Conservation (phyloP, 2,888 invertebrate species). For the Clanis bilineata region DNA sequence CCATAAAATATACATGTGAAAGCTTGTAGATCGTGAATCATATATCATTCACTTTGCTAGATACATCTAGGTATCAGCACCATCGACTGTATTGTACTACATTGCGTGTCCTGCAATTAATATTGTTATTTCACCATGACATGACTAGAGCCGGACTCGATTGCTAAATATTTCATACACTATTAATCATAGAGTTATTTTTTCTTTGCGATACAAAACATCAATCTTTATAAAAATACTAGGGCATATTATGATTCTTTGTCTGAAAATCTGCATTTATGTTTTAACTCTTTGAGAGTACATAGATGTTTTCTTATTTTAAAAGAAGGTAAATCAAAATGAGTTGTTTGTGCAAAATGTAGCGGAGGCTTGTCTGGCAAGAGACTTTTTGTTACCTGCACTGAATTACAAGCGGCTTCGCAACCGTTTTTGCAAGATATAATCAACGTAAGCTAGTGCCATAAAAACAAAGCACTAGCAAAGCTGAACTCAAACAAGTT, state of each 20-base stretch:
- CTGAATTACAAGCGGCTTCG: neutral
- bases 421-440: conserved; percentile 2
- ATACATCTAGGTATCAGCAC: neutral
- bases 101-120: neutral
- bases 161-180: neutral
- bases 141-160: neutral
- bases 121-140: neutral
- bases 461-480: conserved; percentile 5
- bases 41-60: neutral
- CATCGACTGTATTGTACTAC: neutral
- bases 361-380: conserved; percentile 7
- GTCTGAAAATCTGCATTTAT: neutral
- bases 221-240: neutral
- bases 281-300: neutral
- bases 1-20: neutral
- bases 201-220: neutral
- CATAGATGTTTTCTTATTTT: neutral
- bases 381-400: conserved; percentile 9
- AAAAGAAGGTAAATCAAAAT: neutral
- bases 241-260: neutral
- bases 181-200: neutral
- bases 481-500: conserved; percentile 3
- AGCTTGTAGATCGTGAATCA: neutral
- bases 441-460: neutral
- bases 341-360: conserved; percentile 14